Conservation (phyloP, 2,888 invertebrate species). For the Rhagonycha fulva region DNA sequence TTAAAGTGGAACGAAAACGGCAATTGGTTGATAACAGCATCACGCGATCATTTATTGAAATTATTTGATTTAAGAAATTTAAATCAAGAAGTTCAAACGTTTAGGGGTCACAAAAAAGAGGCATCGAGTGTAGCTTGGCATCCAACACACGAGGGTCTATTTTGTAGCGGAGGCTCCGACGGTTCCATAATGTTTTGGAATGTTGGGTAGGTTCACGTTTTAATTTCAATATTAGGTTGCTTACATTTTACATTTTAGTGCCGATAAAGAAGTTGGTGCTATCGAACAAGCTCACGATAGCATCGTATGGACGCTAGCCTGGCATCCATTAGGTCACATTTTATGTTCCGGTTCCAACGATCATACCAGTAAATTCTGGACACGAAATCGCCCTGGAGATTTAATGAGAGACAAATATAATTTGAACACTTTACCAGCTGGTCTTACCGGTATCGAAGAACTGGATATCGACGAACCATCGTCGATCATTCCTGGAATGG, state of each 20-base stretch:
- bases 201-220: constrained; percentile 74
- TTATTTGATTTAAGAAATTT: constrained; percentile 97
- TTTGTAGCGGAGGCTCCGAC: constrained; percentile 98
- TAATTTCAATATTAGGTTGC: constrained; percentile 6
- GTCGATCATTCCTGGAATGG: constrained; percentile 93
- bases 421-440: constrained; percentile 87
- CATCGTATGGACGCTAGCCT: constrained; percentile 98
- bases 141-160: constrained; percentile 95
- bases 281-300: constrained; percentile 99
- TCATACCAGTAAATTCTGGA: constrained; percentile 99
- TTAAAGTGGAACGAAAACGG: constrained; percentile 99
- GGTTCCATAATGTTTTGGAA: constrained; percentile 99
- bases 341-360: constrained; percentile 99
- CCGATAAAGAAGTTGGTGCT: constrained; percentile 96
- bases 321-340: constrained; percentile 99
- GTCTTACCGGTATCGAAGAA: constrained; percentile 73
- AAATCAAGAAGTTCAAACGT: constrained; percentile 93
- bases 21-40: constrained; percentile 98
- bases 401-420: constrained; percentile 98
- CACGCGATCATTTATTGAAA: constrained; percentile 95
- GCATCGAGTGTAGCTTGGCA: constrained; percentile 98
- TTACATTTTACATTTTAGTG: constrained; percentile 58
- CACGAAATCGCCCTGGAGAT: constrained; percentile 97
- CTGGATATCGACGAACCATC: constrained; percentile 78
- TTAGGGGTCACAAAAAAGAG: constrained; percentile 99